Evolutionary conservation across 2,113 vertebrate species (phyloP), one percentile per base, ranked within the genome.

Genomic region (Microtus pennsylvanicus): DNA sequence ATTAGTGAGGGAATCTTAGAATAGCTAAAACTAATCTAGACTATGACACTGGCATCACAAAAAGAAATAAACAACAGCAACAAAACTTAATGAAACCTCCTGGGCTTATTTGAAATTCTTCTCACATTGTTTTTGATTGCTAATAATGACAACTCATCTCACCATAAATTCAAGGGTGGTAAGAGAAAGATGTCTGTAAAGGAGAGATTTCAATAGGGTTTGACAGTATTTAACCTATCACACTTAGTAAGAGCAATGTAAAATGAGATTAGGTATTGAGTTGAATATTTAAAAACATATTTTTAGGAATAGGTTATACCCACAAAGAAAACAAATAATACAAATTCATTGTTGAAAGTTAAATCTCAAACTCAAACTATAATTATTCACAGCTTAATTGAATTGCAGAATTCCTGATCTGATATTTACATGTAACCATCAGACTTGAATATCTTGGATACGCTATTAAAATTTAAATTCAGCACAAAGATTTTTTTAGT

Each of bases 311-410:
- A 0, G 26, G 50, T 88, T 50, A 85, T 80, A 35, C 47, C 22
- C n/a, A 58, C 63, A 87, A 55, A 16, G 22, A 80, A 88, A 33
- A 45, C 55, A 83, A 90, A 75, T 50, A 65, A 72, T 83, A 58
- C 30, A 24, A 82, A 85, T 87, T 86, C 65, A 85, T 76, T 65
- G 12, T 21, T 92, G 2, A 87, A 70, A 28, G 13, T 72, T 63
- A 91, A 89, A 74, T 83, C 16, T 5, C 8, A 91, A 65, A 58
- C 8, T 21, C 12, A 91, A 58, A 83, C 17, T 61, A 88, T 85
- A 83, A 55, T 93, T 91, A 87, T 78, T 87, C 9, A 63, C 72
- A 47, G 47, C 33, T 82, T 92, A 95, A 85, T 76, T 91, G 28
- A 3, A 24, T 88, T 95, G 22, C 10, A 72, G 61, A 92, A 87